Percentiles rank a stretch among this genome's conserved stretches.
Conservation (phyloP, 1,140 invertebrate genomes). For the Ceratitis capitata region DNA sequence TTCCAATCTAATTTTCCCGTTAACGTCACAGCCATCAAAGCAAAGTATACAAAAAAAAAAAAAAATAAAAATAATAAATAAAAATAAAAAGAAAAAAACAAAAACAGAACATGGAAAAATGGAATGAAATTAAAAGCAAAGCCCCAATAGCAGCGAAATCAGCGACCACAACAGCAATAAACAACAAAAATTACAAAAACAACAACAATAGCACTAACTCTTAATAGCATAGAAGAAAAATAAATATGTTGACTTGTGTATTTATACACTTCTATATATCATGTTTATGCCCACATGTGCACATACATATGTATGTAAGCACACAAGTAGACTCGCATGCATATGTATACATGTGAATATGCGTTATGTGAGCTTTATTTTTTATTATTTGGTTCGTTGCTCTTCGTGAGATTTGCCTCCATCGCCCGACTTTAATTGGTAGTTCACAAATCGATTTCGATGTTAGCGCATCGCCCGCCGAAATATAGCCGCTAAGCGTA, state of each 20-base stretch:
- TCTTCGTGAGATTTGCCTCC: slow-evolving; percentile 22
- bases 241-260: no score
- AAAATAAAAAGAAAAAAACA: background rate
- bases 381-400: background rate
- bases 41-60: background rate
- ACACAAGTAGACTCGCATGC: background rate
- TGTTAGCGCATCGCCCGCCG: slow-evolving; percentile 20
- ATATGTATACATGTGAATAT: background rate
- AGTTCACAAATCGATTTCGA: slow-evolving; percentile 15
- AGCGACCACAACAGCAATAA: background rate
- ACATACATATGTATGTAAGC: no score
- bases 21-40: background rate
- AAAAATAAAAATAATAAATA: background rate
- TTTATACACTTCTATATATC: no score
- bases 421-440: background rate
- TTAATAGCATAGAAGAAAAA: background rate
- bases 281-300: no score
- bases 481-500: slow-evolving; percentile 14
- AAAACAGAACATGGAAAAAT: background rate
- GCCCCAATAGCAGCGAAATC: background rate
- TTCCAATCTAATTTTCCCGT: slow-evolving; percentile 35
- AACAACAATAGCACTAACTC: background rate
- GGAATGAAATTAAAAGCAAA: background rate
- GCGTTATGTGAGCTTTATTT: background rate
- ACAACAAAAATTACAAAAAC: background rate